These are phyloP conservation scores for Melitaea cinxia DNA, from an alignment of 1,140 invertebrate species.

Conservation along the genomic window DNA sequence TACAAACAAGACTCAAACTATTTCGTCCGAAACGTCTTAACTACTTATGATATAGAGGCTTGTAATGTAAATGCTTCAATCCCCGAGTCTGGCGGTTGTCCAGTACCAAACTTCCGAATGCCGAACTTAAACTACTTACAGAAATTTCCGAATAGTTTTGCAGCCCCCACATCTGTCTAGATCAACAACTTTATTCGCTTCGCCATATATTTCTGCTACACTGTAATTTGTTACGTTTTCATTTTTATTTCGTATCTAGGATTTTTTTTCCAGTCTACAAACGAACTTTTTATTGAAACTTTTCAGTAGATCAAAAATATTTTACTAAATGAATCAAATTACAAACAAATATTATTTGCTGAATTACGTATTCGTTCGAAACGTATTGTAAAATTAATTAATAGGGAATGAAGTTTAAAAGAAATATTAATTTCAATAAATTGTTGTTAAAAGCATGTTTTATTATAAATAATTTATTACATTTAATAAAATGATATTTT, in stretches of 20 bases:
- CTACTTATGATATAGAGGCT: conserved; percentile 27
- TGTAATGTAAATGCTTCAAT: conserved; percentile 21
- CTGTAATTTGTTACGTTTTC: not conserved
- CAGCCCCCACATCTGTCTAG: conserved; percentile 23
- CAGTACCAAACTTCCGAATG: conserved; percentile 16
- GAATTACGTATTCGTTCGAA: too few species aligned
- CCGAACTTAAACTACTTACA: conserved; percentile 22
- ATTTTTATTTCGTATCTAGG: not conserved
- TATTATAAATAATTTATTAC: too few species aligned
- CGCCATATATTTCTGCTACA: not conserved
- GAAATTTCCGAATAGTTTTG: conserved; percentile 29
- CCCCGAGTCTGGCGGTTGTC: conserved; percentile 15
- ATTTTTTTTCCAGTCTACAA: too few species aligned
- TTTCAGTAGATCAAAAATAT: too few species aligned
- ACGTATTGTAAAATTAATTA: too few species aligned
- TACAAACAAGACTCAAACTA: conserved; percentile 7
- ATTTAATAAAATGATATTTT: too few species aligned
- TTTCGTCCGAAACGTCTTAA: conserved; percentile 16
- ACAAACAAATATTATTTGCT: too few species aligned
- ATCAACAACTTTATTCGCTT: conserved; percentile 16
- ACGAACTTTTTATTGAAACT: too few species aligned
- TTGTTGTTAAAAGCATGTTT: too few species aligned
- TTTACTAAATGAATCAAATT: too few species aligned
- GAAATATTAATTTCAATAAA: too few species aligned
- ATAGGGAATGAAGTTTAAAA: too few species aligned